Conservation (phyloP, 2,113 vertebrate genomes). For the Grammomys dolichurus region DNA sequence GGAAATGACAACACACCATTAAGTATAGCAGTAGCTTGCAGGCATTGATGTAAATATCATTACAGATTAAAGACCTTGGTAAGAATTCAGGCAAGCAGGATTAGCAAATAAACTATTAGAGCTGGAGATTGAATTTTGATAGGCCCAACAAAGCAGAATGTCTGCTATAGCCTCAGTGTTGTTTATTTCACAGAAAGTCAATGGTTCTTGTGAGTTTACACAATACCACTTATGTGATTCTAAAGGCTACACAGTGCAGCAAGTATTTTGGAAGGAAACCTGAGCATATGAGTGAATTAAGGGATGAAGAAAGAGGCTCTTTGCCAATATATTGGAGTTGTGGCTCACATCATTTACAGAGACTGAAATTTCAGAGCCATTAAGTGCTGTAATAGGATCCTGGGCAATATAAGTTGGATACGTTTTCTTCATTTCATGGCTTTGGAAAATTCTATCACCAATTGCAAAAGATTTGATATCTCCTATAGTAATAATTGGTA, state of each 20-base stretch:
- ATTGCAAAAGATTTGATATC: not conserved
- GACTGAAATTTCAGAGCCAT: constrained; percentile 9
- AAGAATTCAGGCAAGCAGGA: constrained; percentile 76
- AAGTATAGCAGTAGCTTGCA: constrained; percentile 73
- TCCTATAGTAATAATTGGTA: not conserved
- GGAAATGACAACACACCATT: constrained; percentile 82
- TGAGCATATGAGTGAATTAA: not conserved
- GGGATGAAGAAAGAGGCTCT: not conserved
- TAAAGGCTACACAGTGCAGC: not conserved
- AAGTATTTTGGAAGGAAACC: not conserved
- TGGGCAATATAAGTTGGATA: not conserved
- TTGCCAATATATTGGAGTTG: not conserved
- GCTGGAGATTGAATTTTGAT: constrained; percentile 76
- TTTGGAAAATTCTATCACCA: not conserved
- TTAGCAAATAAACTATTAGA: constrained; percentile 79
- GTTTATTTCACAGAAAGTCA: constrained; percentile 47
- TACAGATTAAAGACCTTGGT: constrained; percentile 80
- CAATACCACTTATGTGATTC: not conserved
- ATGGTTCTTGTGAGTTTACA: not conserved
- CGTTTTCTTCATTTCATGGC: not conserved
- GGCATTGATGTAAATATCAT: constrained; percentile 81
- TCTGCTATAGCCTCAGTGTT: constrained; percentile 38
- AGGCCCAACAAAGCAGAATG: constrained; percentile 63
- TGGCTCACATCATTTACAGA: not conserved
- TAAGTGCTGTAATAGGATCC: not conserved